Evolutionary conservation across 2,888 invertebrate genomes (phyloP).

Genomic region (Euzophera pinguis): DNA sequence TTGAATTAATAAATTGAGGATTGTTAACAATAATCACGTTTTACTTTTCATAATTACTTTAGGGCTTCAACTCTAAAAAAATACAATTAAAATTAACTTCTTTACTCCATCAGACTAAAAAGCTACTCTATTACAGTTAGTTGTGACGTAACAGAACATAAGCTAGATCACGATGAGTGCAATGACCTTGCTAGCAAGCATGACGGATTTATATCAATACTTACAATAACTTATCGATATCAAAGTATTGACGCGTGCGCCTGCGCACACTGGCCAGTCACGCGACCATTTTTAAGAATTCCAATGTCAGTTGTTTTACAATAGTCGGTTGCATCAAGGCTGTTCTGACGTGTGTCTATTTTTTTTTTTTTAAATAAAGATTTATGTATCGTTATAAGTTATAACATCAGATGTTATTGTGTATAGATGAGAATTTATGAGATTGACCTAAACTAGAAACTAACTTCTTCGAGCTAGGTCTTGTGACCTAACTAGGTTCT

Average conservation of each 20-base stretch:
- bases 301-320: constrained; percentile 16
- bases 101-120: too few relatives aligned
- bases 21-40: too few relatives aligned
- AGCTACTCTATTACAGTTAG: background rate
- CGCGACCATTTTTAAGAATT: constrained; percentile 25
- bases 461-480: too few relatives aligned
- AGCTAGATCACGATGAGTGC: constrained; percentile 32
- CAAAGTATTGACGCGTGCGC: constrained; percentile 20
- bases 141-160: constrained; percentile 7
- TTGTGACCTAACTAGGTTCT: too few relatives aligned
- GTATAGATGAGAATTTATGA: too few relatives aligned
- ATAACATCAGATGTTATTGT: too few relatives aligned
- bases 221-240: constrained; percentile 28
- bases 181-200: constrained; percentile 43
- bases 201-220: constrained; percentile 43
- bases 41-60: too few relatives aligned
- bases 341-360: constrained; percentile 1
- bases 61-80: too few relatives aligned
- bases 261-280: constrained; percentile 25
- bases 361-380: background rate
- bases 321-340: constrained; percentile 6
- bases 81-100: too few relatives aligned
- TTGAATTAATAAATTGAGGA: too few relatives aligned
- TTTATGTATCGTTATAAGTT: too few relatives aligned
- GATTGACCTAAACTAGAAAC: too few relatives aligned